A percentile compares a stretch with the other conserved stretches of the same genome.
These are phyloP conservation scores for Heterodera carotae DNA, from an alignment of 1,140 invertebrate genomes.

Conservation along the genomic window DNA sequence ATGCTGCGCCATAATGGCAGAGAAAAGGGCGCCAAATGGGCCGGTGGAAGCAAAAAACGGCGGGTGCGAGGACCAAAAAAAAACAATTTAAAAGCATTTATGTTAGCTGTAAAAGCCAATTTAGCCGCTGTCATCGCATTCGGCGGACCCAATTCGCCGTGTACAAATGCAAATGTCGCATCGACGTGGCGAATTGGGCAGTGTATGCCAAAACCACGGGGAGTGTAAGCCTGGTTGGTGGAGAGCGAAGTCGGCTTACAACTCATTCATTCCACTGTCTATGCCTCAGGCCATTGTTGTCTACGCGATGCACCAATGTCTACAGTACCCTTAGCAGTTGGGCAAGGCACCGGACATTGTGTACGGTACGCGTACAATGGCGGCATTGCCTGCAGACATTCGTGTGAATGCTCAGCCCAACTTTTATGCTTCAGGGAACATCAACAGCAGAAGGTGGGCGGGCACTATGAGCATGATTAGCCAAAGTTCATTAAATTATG, in stretches of 20 bases:
- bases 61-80: too few relatives aligned
- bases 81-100: background rate
- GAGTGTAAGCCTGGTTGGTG: constrained; percentile 3
- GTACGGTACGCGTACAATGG: background rate
- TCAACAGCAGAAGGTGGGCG: background rate
- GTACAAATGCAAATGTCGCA: constrained; percentile 6
- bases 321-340: background rate
- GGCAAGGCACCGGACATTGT: background rate
- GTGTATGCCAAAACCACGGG: constrained; percentile 2
- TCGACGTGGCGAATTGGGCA: background rate
- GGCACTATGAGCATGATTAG: background rate
- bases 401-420: constrained; percentile 5
- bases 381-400: background rate
- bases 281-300: constrained; percentile 8
- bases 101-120: background rate
- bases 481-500: background rate
- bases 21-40: background rate
- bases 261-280: background rate
- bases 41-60: background rate
- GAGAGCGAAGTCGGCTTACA: background rate
- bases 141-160: background rate
- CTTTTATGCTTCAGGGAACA: constrained; percentile 8
- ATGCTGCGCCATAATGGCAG: background rate
- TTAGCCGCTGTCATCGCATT: background rate
- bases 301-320: background rate